Base-by-base conservation (phyloP, 1,140 invertebrate genomes). In the Matsumurasca onukii region DNA sequence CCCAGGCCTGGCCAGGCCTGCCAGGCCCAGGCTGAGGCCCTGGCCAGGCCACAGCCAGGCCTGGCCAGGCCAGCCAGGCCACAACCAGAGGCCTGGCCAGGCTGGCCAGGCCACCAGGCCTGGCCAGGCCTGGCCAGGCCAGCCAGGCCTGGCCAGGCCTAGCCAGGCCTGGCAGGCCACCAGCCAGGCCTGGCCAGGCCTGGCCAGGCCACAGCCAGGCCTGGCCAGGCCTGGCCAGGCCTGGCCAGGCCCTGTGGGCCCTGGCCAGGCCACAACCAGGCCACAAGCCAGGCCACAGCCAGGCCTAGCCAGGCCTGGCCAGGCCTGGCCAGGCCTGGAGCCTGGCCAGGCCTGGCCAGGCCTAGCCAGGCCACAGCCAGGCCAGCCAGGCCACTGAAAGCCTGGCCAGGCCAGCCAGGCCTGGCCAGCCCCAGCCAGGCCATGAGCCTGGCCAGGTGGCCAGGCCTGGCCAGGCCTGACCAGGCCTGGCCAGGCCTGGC, bases 171-270 rank as follows among this genome's bases (percentile, higher is more conserved):
- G 9, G n/a, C 9, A 9, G 9, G n/a, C 9, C 9, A 9, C 39
- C n/a, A 45, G n/a, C 39, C 39, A 45, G 39, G n/a, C 39, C 39
- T 45, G n/a, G n/a, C 39, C 39, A 45, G n/a, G n/a, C n/a, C n/a
- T n/a, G n/a, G n/a, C n/a, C n/a, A n/a, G n/a, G 39, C 9, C 39
- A 9, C n/a, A 45, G n/a, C 39, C 39, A 45, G 39, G n/a, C 39
- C 39, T 45, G n/a, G n/a, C 39, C 39, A 45, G 39, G n/a, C 39
- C 39, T 45, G n/a, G n/a, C n/a, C 39, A 12, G n/a, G n/a, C 39
- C 39, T 12, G 39, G n/a, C 39, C 39, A 12, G n/a, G n/a, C 39
- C 39, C 9, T 9, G n/a, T n/a, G n/a, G n/a, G n/a, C n/a, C n/a
- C n/a, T n/a, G n/a, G n/a, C n/a, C n/a, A n/a, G n/a, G n/a, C n/a